Evolutionary conservation across 2,888 invertebrate genomes (phyloP).

Genomic region (Argyresthia goedartella): DNA sequence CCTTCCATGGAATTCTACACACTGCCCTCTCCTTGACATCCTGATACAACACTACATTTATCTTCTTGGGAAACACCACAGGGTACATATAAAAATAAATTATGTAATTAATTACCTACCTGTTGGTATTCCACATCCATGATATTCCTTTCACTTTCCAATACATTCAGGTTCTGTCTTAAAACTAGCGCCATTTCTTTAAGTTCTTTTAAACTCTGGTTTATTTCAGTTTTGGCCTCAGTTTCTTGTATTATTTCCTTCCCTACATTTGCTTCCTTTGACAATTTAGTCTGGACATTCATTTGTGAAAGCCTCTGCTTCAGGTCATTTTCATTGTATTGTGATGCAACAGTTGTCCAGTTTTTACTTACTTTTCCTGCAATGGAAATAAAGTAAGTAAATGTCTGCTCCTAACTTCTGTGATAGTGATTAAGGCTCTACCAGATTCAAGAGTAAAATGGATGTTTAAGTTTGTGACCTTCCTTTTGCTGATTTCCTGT

Average conservation of each 20-base stretch:
- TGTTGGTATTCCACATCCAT: conserved; percentile 55
- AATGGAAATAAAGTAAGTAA: too few relatives aligned
- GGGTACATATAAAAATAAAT: too few relatives aligned
- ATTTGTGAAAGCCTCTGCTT: conserved; percentile 26
- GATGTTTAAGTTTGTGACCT: too few relatives aligned
- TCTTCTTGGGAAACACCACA: too few relatives aligned
- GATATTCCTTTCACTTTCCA: conserved; percentile 51
- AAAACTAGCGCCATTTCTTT: conserved; percentile 50
- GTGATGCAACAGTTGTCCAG: conserved; percentile 6
- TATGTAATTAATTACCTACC: conserved; percentile 21
- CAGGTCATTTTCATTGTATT: conserved; percentile 22
- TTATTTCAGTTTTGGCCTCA: conserved; percentile 19
- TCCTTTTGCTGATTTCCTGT: too few relatives aligned
- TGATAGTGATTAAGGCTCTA: too few relatives aligned
- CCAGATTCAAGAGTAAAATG: too few relatives aligned
- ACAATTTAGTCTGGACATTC: conserved; percentile 12
- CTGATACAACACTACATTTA: too few relatives aligned
- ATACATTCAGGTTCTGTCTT: conserved; percentile 45
- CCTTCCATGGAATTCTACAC: too few relatives aligned
- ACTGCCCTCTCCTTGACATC: too few relatives aligned
- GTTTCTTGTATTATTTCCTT: conserved; percentile 5
- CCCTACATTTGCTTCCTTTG: not conserved
- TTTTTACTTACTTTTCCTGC: conserved; percentile 7
- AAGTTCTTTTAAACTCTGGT: conserved; percentile 44
- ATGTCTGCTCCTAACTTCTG: too few relatives aligned